Evolutionary conservation across 2,888 invertebrate species (phyloP), one percentile per base, ranked within the genome.

Genomic region (Orthonychiurus folsomi): DNA sequence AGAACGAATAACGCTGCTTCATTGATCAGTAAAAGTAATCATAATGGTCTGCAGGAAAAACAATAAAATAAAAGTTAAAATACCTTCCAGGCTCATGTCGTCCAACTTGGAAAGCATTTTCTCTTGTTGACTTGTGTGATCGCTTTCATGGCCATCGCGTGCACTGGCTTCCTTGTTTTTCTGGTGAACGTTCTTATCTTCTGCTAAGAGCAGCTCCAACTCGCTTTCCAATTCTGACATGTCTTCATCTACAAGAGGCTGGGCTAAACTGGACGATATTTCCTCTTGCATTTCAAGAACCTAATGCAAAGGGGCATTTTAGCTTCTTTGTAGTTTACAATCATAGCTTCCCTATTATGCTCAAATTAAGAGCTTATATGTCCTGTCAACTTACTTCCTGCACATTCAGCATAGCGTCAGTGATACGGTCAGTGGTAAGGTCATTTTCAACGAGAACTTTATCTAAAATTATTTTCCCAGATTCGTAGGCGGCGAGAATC

Each of bases 341-440:
- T 18, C 12, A 15, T 48, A 48, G 48, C 12, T 15, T 48, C 48
- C 12, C 12, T 48, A 18, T 48, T 48, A 53, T 53, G 9, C 53
- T n/a, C 21, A 53, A 12, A 12, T 53, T 15, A 20, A 53, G 9
- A 12, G 53, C 53, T 15, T 53, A 21, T 25, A 9, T 25, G n/a
- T 24, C 18, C 25, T 56, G 56, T 27, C n/a, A n/a, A 60, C 47
- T 52, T 27, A 71, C 71, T 26, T 71, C 69, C 66, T 70, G 67
- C 20, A 71, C 54, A 57, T 71, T 69, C 9, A 71, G 23, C 69
- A 71, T 71, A 1, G 67, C 63, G 59, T 71, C 69, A 2, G 65
- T 69, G 1, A 66, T 69, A 27, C 67, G 56, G 54, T 69, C 67
- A 0, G 57, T 58, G 47, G 62, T 65, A 15, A 71, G 47, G 21